Conservation (phyloP, 2,888 invertebrate genomes). For the Arge pagana region DNA sequence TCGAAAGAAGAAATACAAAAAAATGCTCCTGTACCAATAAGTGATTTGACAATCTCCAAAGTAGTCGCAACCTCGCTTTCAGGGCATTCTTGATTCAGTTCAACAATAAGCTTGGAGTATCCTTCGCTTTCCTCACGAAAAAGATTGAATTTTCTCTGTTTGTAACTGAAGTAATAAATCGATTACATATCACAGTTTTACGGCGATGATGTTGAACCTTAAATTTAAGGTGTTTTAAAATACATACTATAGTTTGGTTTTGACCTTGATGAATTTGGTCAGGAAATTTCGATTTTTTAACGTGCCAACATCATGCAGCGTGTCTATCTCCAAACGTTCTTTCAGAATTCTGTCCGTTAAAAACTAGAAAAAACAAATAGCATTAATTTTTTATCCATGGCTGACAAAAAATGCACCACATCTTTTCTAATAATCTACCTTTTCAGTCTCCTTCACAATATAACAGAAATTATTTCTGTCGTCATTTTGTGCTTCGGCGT, state of each 20-base stretch:
- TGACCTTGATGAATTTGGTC: constrained; percentile 95
- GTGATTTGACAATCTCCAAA: constrained; percentile 88
- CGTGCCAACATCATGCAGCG: constrained; percentile 88
- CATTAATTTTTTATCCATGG: constrained; percentile 1
- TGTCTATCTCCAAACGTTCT: constrained; percentile 91
- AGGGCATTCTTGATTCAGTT: constrained; percentile 83
- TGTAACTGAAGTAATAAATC: constrained; percentile 76
- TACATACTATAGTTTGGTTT: constrained; percentile 97
- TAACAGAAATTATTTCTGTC: constrained; percentile 78
- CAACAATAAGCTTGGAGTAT: constrained; percentile 93
- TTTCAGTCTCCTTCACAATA: constrained; percentile 79
- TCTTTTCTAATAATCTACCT: constrained; percentile 62
- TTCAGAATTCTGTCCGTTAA: constrained; percentile 86
- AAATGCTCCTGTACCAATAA: constrained; percentile 74
- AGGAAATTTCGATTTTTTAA: constrained; percentile 88
- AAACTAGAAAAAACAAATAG: constrained; percentile 57
- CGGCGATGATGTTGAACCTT: neutral
- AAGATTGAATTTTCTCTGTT: constrained; percentile 98
- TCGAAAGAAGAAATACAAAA: constrained; percentile 1
- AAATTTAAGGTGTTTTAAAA: constrained; percentile 12
- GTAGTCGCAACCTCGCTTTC: constrained; percentile 67
- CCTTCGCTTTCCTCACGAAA: constrained; percentile 99
- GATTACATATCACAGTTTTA: constrained; percentile 12
- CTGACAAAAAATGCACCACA: constrained; percentile 10
- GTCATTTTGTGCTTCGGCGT: constrained; percentile 80